Percentiles rank a stretch among this genome's conserved stretches.
These are phyloP conservation scores for Halocynthia roretzi DNA, from an alignment of 23 tunicate species.

Conservation along the genomic window DNA sequence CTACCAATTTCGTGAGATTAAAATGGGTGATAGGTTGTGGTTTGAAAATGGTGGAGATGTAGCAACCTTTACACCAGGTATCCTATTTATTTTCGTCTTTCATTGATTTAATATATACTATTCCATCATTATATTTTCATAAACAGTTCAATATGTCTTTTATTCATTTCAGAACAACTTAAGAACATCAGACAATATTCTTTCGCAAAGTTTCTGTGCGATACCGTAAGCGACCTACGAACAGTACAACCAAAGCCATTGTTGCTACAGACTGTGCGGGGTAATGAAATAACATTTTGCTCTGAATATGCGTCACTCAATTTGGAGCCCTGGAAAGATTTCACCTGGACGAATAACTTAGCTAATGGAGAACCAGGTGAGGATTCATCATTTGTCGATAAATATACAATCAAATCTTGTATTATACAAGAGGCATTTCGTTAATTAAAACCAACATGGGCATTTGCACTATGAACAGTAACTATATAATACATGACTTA, in stretches of 20 bases:
- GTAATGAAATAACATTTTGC: slow-evolving; percentile 48
- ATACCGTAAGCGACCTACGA: slow-evolving; percentile 38
- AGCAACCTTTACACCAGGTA: slow-evolving; percentile 55
- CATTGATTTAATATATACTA: too few species aligned
- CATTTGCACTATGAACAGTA: too few species aligned
- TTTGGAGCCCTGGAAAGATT: slow-evolving; percentile 61
- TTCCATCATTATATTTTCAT: background rate
- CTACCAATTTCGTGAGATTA: slow-evolving; percentile 77
- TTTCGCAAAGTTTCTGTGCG: slow-evolving; percentile 53
- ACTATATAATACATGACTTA: too few species aligned
- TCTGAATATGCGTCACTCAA: slow-evolving; percentile 28
- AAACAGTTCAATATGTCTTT: background rate
- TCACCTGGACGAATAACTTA: too few species aligned
- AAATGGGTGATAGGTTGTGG: slow-evolving; percentile 78
- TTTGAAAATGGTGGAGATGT: slow-evolving; percentile 80
- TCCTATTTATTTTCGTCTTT: too few species aligned
- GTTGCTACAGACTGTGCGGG: slow-evolving; percentile 12
- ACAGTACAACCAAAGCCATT: slow-evolving; percentile 67
- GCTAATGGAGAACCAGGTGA: too few species aligned
- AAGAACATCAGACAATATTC: slow-evolving; percentile 32
- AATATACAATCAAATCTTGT: too few species aligned
- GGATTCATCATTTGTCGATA: too few species aligned
- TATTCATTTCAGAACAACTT: slow-evolving; percentile 61
- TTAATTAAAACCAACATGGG: too few species aligned
- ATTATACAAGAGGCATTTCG: too few species aligned